Percentiles rank a stretch among this genome's conserved stretches.
These are phyloP conservation scores for Agelas oroides DNA, from an alignment of 37 sponge, comb jelly and placozoan genomes.

Conservation along the genomic window DNA sequence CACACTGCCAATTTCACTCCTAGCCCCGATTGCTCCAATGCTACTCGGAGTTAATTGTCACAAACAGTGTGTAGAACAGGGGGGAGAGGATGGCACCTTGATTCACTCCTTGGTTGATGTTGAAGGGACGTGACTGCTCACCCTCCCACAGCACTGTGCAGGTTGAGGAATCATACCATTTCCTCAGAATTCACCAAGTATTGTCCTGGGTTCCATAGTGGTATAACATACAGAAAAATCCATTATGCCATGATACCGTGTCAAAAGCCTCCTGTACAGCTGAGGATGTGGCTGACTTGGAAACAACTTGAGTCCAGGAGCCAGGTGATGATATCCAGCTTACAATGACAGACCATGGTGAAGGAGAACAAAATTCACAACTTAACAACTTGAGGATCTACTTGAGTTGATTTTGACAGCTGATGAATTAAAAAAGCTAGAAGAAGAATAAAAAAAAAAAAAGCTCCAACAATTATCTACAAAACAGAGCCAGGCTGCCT, in stretches of 20 bases:
- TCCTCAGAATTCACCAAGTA: background rate
- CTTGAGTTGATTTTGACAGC: no score
- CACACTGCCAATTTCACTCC: background rate
- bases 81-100: constrained; percentile 2
- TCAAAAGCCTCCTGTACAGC: no score
- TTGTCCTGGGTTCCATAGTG: background rate
- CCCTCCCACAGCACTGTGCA: background rate
- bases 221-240: background rate
- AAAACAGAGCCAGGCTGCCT: no score
- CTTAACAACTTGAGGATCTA: no score
- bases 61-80: background rate
- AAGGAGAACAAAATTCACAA: no score
- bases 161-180: background rate
- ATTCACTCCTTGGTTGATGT: constrained; percentile 9
- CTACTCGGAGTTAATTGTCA: background rate
- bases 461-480: no score
- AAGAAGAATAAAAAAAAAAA: no score
- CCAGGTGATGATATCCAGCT: no score
- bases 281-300: no score
- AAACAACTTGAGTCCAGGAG: no score
- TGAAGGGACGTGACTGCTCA: background rate
- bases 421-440: no score
- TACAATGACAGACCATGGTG: no score
- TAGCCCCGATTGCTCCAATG: background rate
- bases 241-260: constrained; percentile 3